Percentiles rank a stretch among this genome's conserved stretches.
These are phyloP conservation scores for Actinia tenebrosa DNA, from an alignment of 64 coral and sea anemone species.

Conservation along the genomic window DNA sequence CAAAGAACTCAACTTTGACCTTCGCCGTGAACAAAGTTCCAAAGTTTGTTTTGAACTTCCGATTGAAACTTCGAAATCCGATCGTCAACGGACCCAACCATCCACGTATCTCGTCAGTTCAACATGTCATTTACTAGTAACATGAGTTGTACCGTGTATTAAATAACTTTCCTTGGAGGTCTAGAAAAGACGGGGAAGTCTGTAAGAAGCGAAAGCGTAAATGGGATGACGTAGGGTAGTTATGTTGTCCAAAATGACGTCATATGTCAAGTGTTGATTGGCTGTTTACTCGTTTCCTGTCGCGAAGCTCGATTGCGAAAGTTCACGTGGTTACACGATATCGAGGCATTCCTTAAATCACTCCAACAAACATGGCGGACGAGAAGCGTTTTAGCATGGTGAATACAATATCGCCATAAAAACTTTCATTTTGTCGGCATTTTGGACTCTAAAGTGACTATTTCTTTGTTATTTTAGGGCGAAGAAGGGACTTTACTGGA, in stretches of 20 bases:
- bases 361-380: conserved; percentile 20
- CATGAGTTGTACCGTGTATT: too few relatives aligned
- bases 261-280: background rate
- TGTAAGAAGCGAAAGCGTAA: too few relatives aligned
- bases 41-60: too few relatives aligned
- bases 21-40: too few relatives aligned
- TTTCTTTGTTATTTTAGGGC: conserved; percentile 33
- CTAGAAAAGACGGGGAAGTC: too few relatives aligned
- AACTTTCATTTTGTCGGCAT: background rate
- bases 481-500: conserved; percentile 30
- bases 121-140: too few relatives aligned
- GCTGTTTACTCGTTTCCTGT: background rate
- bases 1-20: too few relatives aligned
- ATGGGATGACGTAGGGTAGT: background rate
- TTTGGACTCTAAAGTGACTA: conserved; percentile 14
- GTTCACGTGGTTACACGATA: conserved; percentile 33
- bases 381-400: conserved; percentile 26
- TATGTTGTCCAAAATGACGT: background rate
- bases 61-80: too few relatives aligned
- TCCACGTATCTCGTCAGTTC: too few relatives aligned
- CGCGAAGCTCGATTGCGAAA: background rate
- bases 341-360: conserved; percentile 18
- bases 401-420: conserved; percentile 27
- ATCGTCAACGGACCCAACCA: too few relatives aligned
- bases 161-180: too few relatives aligned